Base-by-base conservation (phyloP, 1,140 invertebrate species). In the Dufourea novaeangliae region DNA sequence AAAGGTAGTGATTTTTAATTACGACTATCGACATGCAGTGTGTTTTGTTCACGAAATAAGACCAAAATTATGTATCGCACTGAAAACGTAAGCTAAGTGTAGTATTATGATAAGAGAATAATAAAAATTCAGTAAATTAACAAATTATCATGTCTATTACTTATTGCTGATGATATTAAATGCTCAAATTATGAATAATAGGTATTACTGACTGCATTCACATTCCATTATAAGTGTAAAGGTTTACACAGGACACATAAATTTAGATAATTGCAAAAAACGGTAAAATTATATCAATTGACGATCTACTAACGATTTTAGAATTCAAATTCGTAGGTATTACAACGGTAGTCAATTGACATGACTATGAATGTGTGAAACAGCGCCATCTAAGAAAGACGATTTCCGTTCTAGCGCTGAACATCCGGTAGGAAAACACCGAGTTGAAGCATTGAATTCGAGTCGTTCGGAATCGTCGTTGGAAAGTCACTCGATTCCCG, bases 401-500 rank as follows among this genome's bases (percentile, higher is more conserved):
- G 2, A 68, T 27, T 79, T 79, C 64, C 78, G 64, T n/a, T 56
- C 27, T 8, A 17, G 32, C 11, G n/a, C 6, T 12, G 41, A 32
- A 69, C 66, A 67, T 79, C 78, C 78, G 78, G 34, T 52, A 54
- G 46, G 62, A 73, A 29, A 63, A 52, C 25, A 20, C 29, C 10
- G 39, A 39, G 46, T 32, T 74, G 29, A 46, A 62, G 4, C 34
- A 27, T 56, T 67, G 29, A 66, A 27, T 25, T 46, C 29, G 25
- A n/a, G 32, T 62, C 41, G 41, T 44, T 61, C 25, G 37, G 41
- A 44, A 34, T 75, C 54, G 54, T 50, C 52, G 62, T 50, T 68
- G 63, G 67, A 29, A 44, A 79, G 29, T 75, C 27, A 44, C 41
- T 66, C 41, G 71, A 57, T 86, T 86, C 77, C 74, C 88, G 87